Conservation (phyloP, 2,888 invertebrate species). For the Sinelater perroti region DNA sequence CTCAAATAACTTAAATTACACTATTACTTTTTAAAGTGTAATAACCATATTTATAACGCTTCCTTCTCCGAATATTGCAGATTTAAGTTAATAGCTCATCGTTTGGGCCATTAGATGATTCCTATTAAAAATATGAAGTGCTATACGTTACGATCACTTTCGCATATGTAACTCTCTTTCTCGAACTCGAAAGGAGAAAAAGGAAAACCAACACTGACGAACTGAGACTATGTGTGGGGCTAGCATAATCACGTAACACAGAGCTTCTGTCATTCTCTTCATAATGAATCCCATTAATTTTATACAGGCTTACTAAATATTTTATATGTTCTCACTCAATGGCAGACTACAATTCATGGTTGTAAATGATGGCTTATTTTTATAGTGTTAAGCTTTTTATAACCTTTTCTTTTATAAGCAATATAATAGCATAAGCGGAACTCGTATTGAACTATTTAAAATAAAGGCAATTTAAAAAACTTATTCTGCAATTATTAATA, state of each 20-base stretch:
- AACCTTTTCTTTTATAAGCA: no score
- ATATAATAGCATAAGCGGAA: no score
- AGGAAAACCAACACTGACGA: slow-evolving; percentile 13
- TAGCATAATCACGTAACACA: slow-evolving; percentile 23
- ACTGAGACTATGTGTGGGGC: slow-evolving; percentile 5
- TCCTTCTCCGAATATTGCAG: slow-evolving; percentile 43
- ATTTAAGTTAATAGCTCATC: slow-evolving; percentile 49
- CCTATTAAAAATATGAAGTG: slow-evolving; percentile 38
- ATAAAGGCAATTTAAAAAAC: no score
- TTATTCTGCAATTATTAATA: no score
- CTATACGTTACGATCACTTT: slow-evolving; percentile 21
- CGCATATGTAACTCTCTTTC: slow-evolving; percentile 4
- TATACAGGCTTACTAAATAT: slow-evolving; percentile 34
- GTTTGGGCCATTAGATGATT: slow-evolving; percentile 45
- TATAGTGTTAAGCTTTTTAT: no score
- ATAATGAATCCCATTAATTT: slow-evolving; percentile 38
- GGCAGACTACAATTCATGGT: slow-evolving; percentile 18
- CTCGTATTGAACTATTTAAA: no score
- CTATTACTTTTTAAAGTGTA: slow-evolving; percentile 34
- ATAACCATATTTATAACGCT: slow-evolving; percentile 44
- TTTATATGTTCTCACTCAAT: slow-evolving; percentile 35
- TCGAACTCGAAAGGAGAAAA: slow-evolving; percentile 9
- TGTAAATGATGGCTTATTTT: no score
- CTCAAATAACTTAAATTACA: slow-evolving; percentile 6
- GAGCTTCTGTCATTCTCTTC: slow-evolving; percentile 18